Percentiles rank a stretch among this genome's conserved stretches.
phyloP scores from a whole-genome alignment of 2,113 vertebrate species.

The Salminus brasiliensis region DNA sequence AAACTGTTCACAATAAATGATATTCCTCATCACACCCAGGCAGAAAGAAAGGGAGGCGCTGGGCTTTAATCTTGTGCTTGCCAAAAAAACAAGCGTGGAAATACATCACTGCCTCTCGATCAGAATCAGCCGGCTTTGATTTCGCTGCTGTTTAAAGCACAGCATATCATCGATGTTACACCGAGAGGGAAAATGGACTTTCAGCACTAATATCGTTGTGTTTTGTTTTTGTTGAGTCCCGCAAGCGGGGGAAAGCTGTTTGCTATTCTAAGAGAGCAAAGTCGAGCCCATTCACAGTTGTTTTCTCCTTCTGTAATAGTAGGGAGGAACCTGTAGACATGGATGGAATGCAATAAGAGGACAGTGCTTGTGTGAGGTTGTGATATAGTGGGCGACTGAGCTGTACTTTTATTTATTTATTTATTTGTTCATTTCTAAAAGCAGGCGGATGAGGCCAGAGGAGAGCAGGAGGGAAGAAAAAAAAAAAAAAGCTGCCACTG shows the following conservation, averaged over 20 bases:
- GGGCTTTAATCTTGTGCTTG: not conserved
- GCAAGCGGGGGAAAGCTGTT: not conserved
- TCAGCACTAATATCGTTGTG: not conserved
- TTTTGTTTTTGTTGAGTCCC: not conserved
- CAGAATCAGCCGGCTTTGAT: not conserved
- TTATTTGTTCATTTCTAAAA: not conserved
- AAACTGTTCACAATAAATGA: not conserved
- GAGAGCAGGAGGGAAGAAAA: no score
- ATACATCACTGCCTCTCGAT: not conserved
- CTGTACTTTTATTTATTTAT: slow-evolving; percentile 11
- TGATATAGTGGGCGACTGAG: not conserved
- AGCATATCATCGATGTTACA: not conserved
- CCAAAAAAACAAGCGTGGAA: not conserved
- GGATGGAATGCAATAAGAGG: not conserved
- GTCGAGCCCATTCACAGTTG: not conserved
- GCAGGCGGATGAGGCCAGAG: not conserved
- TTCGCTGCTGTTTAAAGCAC: no score
- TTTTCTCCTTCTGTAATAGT: not conserved
- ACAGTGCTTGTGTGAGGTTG: not conserved
- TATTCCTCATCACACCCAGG: not conserved
- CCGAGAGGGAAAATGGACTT: not conserved
- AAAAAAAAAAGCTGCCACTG: slow-evolving; percentile 3
- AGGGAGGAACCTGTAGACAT: not conserved
- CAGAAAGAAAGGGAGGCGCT: not conserved
- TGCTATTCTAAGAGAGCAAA: not conserved